phyloP scores from a whole-genome alignment of 2,113 vertebrate species.

The Rhinoderma darwinii region DNA sequence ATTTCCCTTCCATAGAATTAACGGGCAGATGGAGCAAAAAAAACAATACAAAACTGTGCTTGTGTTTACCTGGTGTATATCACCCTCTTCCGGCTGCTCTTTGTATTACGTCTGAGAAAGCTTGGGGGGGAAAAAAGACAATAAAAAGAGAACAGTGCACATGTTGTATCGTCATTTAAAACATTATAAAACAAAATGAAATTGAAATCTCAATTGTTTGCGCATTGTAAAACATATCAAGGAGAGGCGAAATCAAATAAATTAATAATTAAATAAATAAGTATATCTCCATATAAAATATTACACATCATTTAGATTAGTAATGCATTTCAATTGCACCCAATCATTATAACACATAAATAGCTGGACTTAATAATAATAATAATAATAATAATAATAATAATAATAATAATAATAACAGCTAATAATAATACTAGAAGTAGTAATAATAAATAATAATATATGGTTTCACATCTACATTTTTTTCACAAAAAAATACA shows the following conservation, averaged over 20 bases:
- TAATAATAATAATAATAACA: not conserved
- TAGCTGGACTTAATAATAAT: not conserved
- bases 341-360: not conserved
- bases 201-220: not conserved
- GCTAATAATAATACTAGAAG: not conserved
- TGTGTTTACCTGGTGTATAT: slow-evolving; percentile 43
- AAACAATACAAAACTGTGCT: not conserved
- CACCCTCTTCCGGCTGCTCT: slow-evolving; percentile 41
- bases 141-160: not conserved
- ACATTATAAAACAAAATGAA: not conserved
- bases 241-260: no score
- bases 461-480: no score
- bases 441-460: no score
- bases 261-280: not conserved
- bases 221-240: not conserved
- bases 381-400: not conserved
- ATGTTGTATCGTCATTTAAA: not conserved
- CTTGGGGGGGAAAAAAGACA: not conserved
- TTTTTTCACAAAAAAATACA: no score
- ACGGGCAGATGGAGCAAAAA: not conserved
- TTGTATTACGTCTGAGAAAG: not conserved
- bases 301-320: not conserved
- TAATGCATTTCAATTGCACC: not conserved
- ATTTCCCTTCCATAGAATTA: not conserved
- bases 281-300: not conserved